Base-by-base conservation (phyloP, 2,113 vertebrate species). In the Prinia subflava region DNA sequence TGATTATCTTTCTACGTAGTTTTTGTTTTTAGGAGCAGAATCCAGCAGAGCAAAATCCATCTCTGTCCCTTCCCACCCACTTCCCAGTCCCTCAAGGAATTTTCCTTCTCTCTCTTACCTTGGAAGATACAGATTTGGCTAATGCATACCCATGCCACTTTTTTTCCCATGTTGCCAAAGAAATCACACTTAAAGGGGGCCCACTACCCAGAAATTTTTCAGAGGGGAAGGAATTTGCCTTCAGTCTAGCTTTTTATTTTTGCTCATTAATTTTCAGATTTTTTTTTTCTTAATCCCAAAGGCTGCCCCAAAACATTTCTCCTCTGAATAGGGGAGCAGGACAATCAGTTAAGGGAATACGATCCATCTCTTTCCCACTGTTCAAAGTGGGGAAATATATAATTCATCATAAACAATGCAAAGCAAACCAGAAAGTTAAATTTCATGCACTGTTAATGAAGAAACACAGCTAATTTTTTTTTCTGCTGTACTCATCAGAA, bases 11-110 rank as follows among this genome's bases (percentile, higher is more conserved):
- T 52, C 44, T 8, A 11, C 53, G 63, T 8, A 83, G 47, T 24
- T 94, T 83, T 83, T 91, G 65, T 49, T 85, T 90, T 56, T 53
- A 82, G 75, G 14, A 96, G 77, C 69, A 87, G 49, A 91, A 94
- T 53, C 24, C 56, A 92, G 55, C 55, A 83, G 28, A 71, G 44
- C 52, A 93, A 79, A 92, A 92, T 91, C 62, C 31, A 71, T 10
- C 64, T 70, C 62, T 89, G 57, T 21, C 9, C 0, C 57, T 70
- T 81, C 52, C 64, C 47, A 93, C 56, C 19, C 47, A 71, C 35
- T 44, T 39, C 11, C 39, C 80, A 89, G 35, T 39, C 39, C 39
- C 68, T 90, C 59, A 90, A 83, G 39, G 63, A 50, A 39, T 22
- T 88, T 46, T 90, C 20, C 21, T 28, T 79, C 33, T 28, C 23